These are phyloP conservation scores for Pseudomyrmex gracilis DNA, from an alignment of 1,140 invertebrate genomes.

Conservation along the genomic window DNA sequence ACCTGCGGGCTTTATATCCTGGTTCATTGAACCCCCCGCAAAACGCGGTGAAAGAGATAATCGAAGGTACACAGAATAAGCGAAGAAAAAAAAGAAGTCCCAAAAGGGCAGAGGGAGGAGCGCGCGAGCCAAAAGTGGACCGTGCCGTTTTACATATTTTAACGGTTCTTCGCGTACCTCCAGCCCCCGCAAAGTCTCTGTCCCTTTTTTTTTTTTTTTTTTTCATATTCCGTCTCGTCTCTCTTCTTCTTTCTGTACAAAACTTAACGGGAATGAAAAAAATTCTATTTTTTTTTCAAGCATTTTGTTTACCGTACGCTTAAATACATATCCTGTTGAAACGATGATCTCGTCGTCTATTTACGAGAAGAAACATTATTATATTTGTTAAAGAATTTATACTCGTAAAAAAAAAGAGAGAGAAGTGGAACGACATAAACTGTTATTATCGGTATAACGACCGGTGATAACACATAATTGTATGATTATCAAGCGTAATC, in stretches of 20 bases:
- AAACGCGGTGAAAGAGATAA: slow-evolving; percentile 72
- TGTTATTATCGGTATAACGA: not conserved
- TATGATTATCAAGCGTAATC: slow-evolving; percentile 10
- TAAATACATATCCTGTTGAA: no score
- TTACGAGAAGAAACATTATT: not conserved
- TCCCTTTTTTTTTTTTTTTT: slow-evolving; percentile 30
- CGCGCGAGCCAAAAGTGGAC: slow-evolving; percentile 64
- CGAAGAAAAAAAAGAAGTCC: slow-evolving; percentile 61
- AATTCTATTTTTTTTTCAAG: not conserved
- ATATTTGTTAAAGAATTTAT: not conserved
- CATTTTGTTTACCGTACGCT: no score
- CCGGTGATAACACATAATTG: slow-evolving; percentile 1
- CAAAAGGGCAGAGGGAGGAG: slow-evolving; percentile 68
- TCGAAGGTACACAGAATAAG: slow-evolving; percentile 75
- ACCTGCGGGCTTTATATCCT: slow-evolving; percentile 68
- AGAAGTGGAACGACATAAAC: not conserved
- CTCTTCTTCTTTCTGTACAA: not conserved
- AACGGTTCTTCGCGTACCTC: slow-evolving; percentile 77
- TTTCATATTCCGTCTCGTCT: not conserved
- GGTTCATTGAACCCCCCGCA: slow-evolving; percentile 76
- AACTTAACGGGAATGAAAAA: not conserved
- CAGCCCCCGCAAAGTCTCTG: slow-evolving; percentile 58
- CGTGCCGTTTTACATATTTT: slow-evolving; percentile 81
- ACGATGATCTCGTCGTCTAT: no score
- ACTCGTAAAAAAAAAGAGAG: not conserved